Base-by-base conservation (phyloP, 2,797 vertebrate species). In the Phaenicophaeus curvirostris region DNA sequence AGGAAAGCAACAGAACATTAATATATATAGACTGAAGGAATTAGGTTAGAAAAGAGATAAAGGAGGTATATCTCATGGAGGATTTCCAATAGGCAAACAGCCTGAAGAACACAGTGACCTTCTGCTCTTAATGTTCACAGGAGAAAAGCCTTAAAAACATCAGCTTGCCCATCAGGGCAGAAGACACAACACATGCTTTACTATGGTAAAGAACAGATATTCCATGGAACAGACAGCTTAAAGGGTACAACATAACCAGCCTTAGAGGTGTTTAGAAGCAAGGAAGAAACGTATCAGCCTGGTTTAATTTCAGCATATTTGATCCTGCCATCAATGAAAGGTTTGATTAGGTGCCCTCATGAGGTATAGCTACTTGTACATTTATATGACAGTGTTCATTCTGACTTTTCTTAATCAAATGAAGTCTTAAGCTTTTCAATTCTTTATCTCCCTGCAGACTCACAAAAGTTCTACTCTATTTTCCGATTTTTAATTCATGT, bases 381-480 rank as follows among this genome's bases (percentile, higher is more conserved):
- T 72, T 90, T 89, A 76, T 81, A 48, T 41, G n/a, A 78, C 54
- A 84, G 24, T 84, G 33, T 89, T 91, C 61, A 83, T 88, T 93
- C 54, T 48, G 46, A 88, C 35, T 94, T 94, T 84, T 80, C 54
- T 63, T 89, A 93, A 88, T 88, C 73, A 95, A 94, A 92, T 42
- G 19, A 91, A 77, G 15, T 35, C 58, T 88, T 91, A 91, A 86
- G 59, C 35, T 78, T 80, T 91, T 83, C 65, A 81, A 42, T 88
- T 84, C 58, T 84, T 78, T 25, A 71, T 68, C 42, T 86, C 89
- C 62, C 83, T 48, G 17, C 15, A 72, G 73, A 90, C 15, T 90
- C 4, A 0, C 33, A 44, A 3, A 53, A 31, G 21, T 83, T 87
- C 94, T 80, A 91, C 24, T 90, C 65, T 77, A 50, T 73, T 93